Evolutionary conservation across 2,888 invertebrate genomes (phyloP), one percentile per base, ranked within the genome.

Genomic region (Erpobdella octoculata): DNA sequence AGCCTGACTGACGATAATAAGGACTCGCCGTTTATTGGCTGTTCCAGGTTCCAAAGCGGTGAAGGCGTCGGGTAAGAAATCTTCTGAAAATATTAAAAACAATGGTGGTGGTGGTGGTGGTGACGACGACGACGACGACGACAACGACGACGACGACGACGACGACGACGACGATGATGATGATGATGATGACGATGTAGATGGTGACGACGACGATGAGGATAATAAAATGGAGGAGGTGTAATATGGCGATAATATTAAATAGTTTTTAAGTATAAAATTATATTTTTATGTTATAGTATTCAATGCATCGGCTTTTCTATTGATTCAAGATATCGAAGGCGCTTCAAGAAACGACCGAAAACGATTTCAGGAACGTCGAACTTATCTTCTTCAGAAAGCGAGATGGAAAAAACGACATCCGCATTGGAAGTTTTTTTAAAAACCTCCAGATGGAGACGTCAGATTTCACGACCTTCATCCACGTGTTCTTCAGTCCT

Each of bases 301-400:
- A n/a, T n/a, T n/a, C n/a, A n/a, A n/a, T n/a, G n/a, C n/a, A n/a
- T n/a, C n/a, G n/a, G n/a, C n/a, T n/a, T n/a, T n/a, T n/a, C n/a
- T n/a, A n/a, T n/a, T n/a, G n/a, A n/a, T n/a, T n/a, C n/a, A n/a
- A n/a, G n/a, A n/a, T 28, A 25, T 66, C 21, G 64, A n/a, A 66
- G 66, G n/a, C 46, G 46, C 35, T 41, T 41, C 18, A 67, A 67
- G 67, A 67, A 37, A 28, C 46, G 31, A 53, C 68, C 46, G 69
- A n/a, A 31, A 33, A 33, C 66, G 36, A 21, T 46, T 46, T 58
- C 67, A 58, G 25, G 18, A 59, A 58, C 15, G 21, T 28, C 62
- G 18, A 33, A 68, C 1, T n/a, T 71, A 37, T 71, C 70, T n/a
- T 72, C 73, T 9, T 61, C 73, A 37, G 71, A 72, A 53, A 67